These are phyloP conservation scores for Phalacrocorax aristotelis DNA, from an alignment of 2,113 vertebrate species.

Conservation along the genomic window DNA sequence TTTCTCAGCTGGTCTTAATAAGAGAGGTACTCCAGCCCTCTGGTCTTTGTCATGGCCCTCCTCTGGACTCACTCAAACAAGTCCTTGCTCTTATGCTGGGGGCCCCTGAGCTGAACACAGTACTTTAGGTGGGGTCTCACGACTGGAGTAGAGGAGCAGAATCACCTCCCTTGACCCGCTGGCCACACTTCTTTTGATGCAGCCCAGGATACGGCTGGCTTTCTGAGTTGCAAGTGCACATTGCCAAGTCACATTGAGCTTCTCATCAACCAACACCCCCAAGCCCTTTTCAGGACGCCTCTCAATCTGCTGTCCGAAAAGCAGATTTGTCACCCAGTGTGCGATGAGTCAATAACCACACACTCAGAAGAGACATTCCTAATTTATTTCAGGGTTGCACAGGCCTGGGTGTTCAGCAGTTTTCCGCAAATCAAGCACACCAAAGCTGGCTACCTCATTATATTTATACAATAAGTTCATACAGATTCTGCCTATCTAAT, in stretches of 20 bases:
- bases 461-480: too few species aligned
- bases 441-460: too few species aligned
- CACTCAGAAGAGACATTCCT: too few species aligned
- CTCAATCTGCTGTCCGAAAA: not conserved
- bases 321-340: too few species aligned
- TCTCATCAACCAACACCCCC: not conserved
- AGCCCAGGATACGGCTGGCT: not conserved
- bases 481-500: too few species aligned
- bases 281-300: not conserved
- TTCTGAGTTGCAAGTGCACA: not conserved
- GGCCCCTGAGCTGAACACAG: not conserved
- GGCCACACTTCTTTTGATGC: not conserved
- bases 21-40: not conserved
- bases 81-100: not conserved
- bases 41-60: not conserved
- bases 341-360: too few species aligned
- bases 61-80: not conserved
- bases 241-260: not conserved
- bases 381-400: too few species aligned
- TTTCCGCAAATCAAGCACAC: too few species aligned
- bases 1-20: not conserved
- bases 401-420: too few species aligned
- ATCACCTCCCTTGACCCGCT: not conserved
- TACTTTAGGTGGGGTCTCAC: not conserved
- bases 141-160: not conserved